A percentile compares a stretch with the other conserved stretches of the same genome.
phyloP scores from a whole-genome alignment of 2,888 invertebrate genomes.

The Cataglyphis albicans region DNA sequence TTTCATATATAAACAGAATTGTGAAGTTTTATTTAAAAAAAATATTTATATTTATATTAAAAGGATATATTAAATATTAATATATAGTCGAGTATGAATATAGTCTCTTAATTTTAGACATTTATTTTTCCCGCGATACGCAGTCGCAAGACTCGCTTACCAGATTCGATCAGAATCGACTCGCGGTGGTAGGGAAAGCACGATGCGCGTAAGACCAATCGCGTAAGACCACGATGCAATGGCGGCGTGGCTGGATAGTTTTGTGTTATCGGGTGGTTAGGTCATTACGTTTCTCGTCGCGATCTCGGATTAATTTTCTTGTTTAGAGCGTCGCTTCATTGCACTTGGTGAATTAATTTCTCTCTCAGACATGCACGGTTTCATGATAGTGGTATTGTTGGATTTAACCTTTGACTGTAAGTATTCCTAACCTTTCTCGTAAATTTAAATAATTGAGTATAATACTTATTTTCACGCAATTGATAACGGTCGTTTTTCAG shows the following conservation, averaged over 20 bases:
- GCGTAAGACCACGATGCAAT: conserved; percentile 86
- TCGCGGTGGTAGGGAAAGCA: conserved; percentile 45
- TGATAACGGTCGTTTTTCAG: conserved; percentile 84
- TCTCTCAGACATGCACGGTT: conserved; percentile 80
- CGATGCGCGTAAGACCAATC: conserved; percentile 84
- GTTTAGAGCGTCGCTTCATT: conserved; percentile 56
- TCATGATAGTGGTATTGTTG: conserved; percentile 81
- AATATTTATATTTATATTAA: background rate
- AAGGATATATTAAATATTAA: background rate
- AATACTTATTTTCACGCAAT: background rate
- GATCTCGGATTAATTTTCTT: conserved; percentile 59
- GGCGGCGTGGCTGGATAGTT: conserved; percentile 81
- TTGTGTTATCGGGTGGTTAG: conserved; percentile 81
- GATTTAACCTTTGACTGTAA: conserved; percentile 82
- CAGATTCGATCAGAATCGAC: background rate
- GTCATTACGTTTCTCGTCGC: conserved; percentile 62
- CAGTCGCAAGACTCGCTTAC: background rate
- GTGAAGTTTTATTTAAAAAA: background rate
- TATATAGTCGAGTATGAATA: background rate
- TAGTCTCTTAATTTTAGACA: background rate
- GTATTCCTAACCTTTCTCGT: conserved; percentile 79
- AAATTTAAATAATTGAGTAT: conserved; percentile 9
- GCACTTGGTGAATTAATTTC: conserved; percentile 46
- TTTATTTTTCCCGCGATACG: conserved; percentile 15
- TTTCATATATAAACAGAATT: background rate